Evolutionary conservation across 2,888 invertebrate genomes (phyloP).

Genomic region (Eudasyphora cyanicolor): DNA sequence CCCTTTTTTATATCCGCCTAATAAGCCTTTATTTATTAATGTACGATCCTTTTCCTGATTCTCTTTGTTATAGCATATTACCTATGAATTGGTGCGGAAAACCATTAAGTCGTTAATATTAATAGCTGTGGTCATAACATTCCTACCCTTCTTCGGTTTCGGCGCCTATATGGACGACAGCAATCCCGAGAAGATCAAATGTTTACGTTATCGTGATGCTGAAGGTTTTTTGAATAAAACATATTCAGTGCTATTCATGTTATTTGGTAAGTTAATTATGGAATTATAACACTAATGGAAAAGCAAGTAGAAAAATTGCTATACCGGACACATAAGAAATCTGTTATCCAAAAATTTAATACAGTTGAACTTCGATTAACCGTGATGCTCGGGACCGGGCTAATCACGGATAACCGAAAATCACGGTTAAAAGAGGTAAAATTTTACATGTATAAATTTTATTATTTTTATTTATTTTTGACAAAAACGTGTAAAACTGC

Average conservation of each 20-base stretch:
- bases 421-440: too few relatives aligned
- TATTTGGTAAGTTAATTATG: constrained; percentile 83
- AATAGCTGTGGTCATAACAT: constrained; percentile 86
- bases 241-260: constrained; percentile 89
- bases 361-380: too few relatives aligned
- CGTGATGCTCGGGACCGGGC: too few relatives aligned
- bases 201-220: constrained; percentile 88
- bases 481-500: too few relatives aligned
- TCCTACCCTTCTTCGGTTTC: constrained; percentile 87
- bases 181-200: constrained; percentile 79
- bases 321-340: too few relatives aligned
- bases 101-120: constrained; percentile 86
- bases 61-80: constrained; percentile 85
- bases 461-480: too few relatives aligned
- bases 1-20: not conserved
- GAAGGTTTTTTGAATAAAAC: constrained; percentile 83
- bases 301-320: constrained; percentile 12
- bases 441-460: too few relatives aligned
- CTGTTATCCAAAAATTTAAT: too few relatives aligned
- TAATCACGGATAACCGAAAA: too few relatives aligned
- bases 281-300: not conserved
- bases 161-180: constrained; percentile 85
- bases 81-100: constrained; percentile 87
- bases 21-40: not conserved
- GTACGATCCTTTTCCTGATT: not conserved